Base-by-base conservation (phyloP, 1,140 invertebrate species). In the Tetragonula clypearis region DNA sequence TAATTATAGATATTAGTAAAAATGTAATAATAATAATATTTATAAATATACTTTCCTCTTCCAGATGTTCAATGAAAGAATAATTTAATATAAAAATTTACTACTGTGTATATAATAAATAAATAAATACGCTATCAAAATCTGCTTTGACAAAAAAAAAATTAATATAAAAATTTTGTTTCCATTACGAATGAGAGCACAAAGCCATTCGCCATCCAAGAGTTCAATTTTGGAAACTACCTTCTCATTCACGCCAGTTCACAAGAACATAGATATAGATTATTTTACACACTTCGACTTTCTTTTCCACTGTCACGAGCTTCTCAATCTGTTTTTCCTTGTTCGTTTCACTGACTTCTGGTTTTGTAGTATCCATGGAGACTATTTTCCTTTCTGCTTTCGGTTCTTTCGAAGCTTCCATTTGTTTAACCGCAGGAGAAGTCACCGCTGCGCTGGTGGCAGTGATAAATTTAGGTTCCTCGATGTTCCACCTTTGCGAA, bases 271-370 rank as follows among this genome's bases (percentile, higher is more conserved):
- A 62, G 14, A n/a, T 62, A 12, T 5, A 14, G n/a, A 62, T n/a
- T 14, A 23, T 17, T 15, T 2, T 11, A 65, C 55, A 0, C 62
- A 87, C 86, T 15, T 87, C 86, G 12, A 75, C n/a, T 17, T 26
- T 85, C 19, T 69, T 87, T 14, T 84, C 86, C 56, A 79, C 23
- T 4, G 77, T n/a, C 11, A 87, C 82, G 9, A 65, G 0, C 49
- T 87, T 87, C 6, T 79, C 86, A 11, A 73, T 23, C 5, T 69
- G 73, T 19, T 21, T 71, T 11, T 74, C 79, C 0, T 17, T 35
- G 9, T 53, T 58, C 30, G 19, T 26, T 12, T 69, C 71, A 1
- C 1, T 19, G 4, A 62, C 19, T 66, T 73, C 80, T 19, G 73
- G 55, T 56, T 58, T 83, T 0, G 56, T 21, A 58, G 2, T 35